Percentiles rank a stretch among this genome's conserved stretches.
Evolutionary conservation across 2,797 vertebrate genomes (phyloP).

Genomic region (Anolis apletophallus): DNA sequence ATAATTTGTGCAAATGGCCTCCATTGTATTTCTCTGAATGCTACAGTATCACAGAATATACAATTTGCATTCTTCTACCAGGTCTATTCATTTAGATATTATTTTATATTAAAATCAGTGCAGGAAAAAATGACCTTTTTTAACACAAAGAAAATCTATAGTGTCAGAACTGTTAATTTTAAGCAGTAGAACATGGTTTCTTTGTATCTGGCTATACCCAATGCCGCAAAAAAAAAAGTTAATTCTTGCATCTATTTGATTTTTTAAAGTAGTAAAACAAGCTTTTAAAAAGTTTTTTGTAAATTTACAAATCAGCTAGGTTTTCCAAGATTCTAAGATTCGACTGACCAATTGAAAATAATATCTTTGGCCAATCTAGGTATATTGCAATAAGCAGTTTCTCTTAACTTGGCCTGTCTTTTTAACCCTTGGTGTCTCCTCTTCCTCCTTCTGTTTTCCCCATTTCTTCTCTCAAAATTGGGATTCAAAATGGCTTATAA

Average conservation of each 20-base stretch:
- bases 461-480: too few relatives aligned
- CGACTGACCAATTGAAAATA: background rate
- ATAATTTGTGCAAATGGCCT: conserved; percentile 37
- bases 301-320: background rate
- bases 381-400: background rate
- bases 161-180: background rate
- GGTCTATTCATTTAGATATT: conserved; percentile 12
- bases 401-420: background rate
- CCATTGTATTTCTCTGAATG: background rate
- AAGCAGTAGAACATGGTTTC: accelerated
- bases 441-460: too few relatives aligned
- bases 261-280: accelerated
- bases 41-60: background rate
- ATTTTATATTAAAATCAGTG: background rate
- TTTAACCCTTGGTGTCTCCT: background rate
- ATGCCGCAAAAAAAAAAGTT: background rate
- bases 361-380: background rate
- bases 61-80: conserved; percentile 24
- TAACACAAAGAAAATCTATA: background rate
- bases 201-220: background rate
- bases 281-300: background rate
- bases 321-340: background rate
- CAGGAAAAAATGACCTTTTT: background rate
- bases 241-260: background rate
- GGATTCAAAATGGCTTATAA: too few relatives aligned